Evolutionary conservation across 2,113 vertebrate genomes (phyloP).

Genomic region (Trematocara stigmaticum): DNA sequence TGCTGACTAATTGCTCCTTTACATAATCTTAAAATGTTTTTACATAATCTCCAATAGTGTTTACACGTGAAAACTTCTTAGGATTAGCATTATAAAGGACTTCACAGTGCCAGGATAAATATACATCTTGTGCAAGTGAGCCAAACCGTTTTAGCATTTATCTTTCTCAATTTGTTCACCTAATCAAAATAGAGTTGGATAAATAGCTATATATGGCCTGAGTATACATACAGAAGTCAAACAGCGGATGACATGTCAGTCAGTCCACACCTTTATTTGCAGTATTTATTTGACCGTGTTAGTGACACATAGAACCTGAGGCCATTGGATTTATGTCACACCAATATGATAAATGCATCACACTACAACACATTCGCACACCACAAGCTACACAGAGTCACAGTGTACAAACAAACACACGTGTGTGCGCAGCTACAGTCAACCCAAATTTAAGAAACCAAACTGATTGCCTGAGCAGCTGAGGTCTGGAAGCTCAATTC

Average conservation of each 20-base stretch:
- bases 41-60: slow-evolving; percentile 68
- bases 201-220: slow-evolving; percentile 62
- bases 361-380: slow-evolving; percentile 10
- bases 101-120: slow-evolving; percentile 63
- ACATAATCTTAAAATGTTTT: slow-evolving; percentile 73
- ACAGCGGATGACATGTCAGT: slow-evolving; percentile 53
- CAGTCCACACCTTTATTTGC: slow-evolving; percentile 22
- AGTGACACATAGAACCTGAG: slow-evolving; percentile 46
- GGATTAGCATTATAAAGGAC: slow-evolving; percentile 58
- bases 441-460: background rate
- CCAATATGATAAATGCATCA: slow-evolving; percentile 48
- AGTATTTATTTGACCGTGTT: slow-evolving; percentile 46
- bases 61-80: slow-evolving; percentile 46
- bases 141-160: slow-evolving; percentile 46
- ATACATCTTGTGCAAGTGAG: slow-evolving; percentile 38
- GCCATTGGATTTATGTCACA: slow-evolving; percentile 45
- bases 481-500: slow-evolving; percentile 66
- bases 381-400: slow-evolving; percentile 1
- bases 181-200: slow-evolving; percentile 65
- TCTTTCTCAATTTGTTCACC: slow-evolving; percentile 58
- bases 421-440: slow-evolving; percentile 1
- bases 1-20: slow-evolving; percentile 68
- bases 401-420: slow-evolving; percentile 45
- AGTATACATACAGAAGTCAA: slow-evolving; percentile 68
- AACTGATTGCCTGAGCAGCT: slow-evolving; percentile 72